Evolutionary conservation across 53 echinoderm and acorn worm genomes (phyloP).

Genomic region (Astropecten irregularis): DNA sequence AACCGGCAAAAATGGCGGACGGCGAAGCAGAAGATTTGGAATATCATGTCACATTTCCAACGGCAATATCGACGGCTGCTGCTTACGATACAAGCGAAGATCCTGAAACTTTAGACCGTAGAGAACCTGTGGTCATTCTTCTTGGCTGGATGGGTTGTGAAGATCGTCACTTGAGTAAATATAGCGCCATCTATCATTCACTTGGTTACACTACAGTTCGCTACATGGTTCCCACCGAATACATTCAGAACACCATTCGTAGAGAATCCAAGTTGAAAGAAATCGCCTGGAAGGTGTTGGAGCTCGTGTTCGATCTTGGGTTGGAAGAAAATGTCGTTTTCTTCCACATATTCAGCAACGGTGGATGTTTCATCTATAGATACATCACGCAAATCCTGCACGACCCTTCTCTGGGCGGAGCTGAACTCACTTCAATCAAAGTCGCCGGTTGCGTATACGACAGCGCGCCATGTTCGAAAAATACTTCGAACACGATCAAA

Average conservation of each 20-base stretch:
- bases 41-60: constrained; percentile 95
- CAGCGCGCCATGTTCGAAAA: constrained; percentile 66
- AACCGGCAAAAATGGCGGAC: constrained; percentile 22
- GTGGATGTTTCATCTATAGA: constrained; percentile 76
- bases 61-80: constrained; percentile 63
- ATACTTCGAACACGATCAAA: constrained; percentile 16
- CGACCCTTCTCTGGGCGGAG: constrained; percentile 45
- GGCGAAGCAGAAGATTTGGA: constrained; percentile 66
- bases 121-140: constrained; percentile 84
- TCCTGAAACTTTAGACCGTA: not conserved
- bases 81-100: constrained; percentile 19
- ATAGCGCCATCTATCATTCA: constrained; percentile 89
- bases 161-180: constrained; percentile 84
- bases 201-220: constrained; percentile 84
- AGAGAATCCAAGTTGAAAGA: constrained; percentile 39
- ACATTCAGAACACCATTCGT: constrained; percentile 26
- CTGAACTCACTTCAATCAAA: constrained; percentile 49
- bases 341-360: constrained; percentile 94
- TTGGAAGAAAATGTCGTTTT: constrained; percentile 85
- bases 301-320: constrained; percentile 83
- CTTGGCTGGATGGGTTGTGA: constrained; percentile 90
- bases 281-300: constrained; percentile 73
- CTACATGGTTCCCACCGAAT: constrained; percentile 67
- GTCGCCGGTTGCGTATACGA: constrained; percentile 81
- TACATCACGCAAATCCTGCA: constrained; percentile 72